These are phyloP conservation scores for Oryctolagus cuniculus DNA, from an alignment of 2,113 vertebrate species.

Conservation along the genomic window mOryCun1.1 NC_091443.1:59427501-59428000, in stretches of 20 bases:
- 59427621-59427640: neutral
- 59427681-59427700: neutral
- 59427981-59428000: neutral
- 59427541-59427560: neutral
- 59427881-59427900: neutral
- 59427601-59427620: conserved; percentile 9
- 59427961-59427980: neutral
- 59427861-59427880: neutral
- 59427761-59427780: neutral
- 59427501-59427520: neutral
- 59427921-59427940: neutral
- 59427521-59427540: neutral
- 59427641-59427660: neutral
- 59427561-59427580: neutral
- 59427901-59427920: neutral
- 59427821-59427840: neutral
- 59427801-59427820: neutral
- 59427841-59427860: neutral
- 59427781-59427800: neutral
- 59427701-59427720: neutral
- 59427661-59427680: neutral
- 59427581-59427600: neutral
- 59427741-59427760: conserved; percentile 5
- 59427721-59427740: conserved; percentile 32
- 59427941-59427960: neutral